Evolutionary conservation across 2,113 vertebrate species (phyloP).

Genomic region (Bostrychus sinensis): DNA sequence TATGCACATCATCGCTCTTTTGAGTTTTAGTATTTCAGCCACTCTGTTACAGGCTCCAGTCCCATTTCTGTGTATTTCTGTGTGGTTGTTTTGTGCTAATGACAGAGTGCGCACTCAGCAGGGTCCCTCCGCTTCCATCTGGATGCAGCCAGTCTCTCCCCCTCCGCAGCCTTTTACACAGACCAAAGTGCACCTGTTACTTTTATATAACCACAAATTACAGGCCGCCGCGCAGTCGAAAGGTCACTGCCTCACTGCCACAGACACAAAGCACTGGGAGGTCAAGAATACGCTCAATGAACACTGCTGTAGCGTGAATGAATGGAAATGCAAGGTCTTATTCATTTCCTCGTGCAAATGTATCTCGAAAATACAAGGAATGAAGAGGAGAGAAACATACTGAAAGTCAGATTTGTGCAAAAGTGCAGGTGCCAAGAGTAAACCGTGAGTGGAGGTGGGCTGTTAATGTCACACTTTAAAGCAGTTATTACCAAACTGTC

Average conservation of each 20-base stretch:
- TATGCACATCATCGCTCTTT: too few relatives aligned
- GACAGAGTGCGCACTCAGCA: background rate
- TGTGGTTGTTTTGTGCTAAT: background rate
- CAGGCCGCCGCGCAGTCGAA: background rate
- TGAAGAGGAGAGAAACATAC: background rate
- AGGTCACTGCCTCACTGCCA: background rate
- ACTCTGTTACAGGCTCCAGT: background rate
- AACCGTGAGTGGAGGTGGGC: too few relatives aligned
- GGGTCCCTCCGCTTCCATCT: background rate
- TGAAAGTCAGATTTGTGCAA: background rate
- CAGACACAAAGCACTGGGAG: background rate
- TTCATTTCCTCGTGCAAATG: too few relatives aligned
- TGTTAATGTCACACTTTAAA: too few relatives aligned
- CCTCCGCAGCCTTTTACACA: background rate
- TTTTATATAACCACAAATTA: background rate
- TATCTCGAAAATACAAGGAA: background rate
- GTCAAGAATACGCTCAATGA: too few relatives aligned
- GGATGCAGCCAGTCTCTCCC: background rate
- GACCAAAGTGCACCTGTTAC: background rate
- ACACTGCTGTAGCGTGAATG: too few relatives aligned
- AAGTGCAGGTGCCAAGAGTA: background rate
- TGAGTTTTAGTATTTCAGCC: background rate
- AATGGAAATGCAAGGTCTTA: too few relatives aligned
- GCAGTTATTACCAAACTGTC: too few relatives aligned
- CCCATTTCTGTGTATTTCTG: background rate